phyloP scores from a whole-genome alignment of 1,140 invertebrate species.

The Ceratitis capitata region DNA sequence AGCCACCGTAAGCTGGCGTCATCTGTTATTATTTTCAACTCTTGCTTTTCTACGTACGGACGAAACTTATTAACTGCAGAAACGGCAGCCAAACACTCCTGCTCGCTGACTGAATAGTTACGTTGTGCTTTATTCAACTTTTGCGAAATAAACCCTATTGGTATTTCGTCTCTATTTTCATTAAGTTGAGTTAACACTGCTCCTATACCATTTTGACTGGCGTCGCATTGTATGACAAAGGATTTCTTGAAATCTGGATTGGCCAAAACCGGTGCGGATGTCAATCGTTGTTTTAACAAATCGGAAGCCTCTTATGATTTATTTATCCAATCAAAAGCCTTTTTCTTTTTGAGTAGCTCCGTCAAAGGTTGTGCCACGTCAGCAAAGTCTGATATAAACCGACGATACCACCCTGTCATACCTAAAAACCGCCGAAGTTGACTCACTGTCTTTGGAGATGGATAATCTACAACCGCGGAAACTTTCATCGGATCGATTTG shows the following conservation, averaged over 20 bases:
- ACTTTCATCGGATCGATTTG: slow-evolving; percentile 53
- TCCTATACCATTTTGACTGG: slow-evolving; percentile 54
- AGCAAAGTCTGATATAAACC: slow-evolving; percentile 59
- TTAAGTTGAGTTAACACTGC: slow-evolving; percentile 56
- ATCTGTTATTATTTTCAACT: slow-evolving; percentile 33
- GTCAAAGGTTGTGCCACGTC: slow-evolving; percentile 42
- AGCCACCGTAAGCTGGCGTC: slow-evolving; percentile 43
- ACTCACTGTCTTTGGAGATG: slow-evolving; percentile 48
- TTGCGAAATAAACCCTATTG: slow-evolving; percentile 60
- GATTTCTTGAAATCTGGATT: slow-evolving; percentile 55
- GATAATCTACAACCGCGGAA: slow-evolving; percentile 40
- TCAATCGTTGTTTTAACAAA: slow-evolving; percentile 52
- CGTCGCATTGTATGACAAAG: slow-evolving; percentile 61
- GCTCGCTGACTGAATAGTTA: slow-evolving; percentile 41
- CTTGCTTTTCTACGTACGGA: background rate
- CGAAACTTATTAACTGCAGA: slow-evolving; percentile 37
- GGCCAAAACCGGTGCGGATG: slow-evolving; percentile 55
- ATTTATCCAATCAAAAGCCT: slow-evolving; percentile 53
- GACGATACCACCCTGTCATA: slow-evolving; percentile 55
- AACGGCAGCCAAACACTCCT: slow-evolving; percentile 41
- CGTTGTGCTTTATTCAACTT: slow-evolving; percentile 46
- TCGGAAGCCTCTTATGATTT: too few relatives aligned
- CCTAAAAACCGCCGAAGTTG: slow-evolving; percentile 66
- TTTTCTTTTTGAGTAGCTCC: slow-evolving; percentile 52
- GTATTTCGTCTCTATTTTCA: slow-evolving; percentile 47